phyloP scores from a whole-genome alignment of 2,113 vertebrate species.

The Antigone vipio region DNA sequence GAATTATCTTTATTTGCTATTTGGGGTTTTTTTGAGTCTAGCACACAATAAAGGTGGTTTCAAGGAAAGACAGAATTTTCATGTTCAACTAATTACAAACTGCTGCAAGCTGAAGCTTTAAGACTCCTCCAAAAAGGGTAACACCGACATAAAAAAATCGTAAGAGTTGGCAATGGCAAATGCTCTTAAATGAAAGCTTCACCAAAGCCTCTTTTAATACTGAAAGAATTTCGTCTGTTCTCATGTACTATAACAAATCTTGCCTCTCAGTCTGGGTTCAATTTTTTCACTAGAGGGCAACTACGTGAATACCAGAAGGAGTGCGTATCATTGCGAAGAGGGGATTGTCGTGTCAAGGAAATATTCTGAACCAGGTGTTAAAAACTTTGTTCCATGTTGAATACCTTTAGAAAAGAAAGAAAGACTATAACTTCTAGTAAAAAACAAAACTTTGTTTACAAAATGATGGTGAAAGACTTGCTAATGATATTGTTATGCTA shows the following conservation, averaged over 20 bases:
- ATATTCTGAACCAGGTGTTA: not conserved
- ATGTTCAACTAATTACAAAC: not conserved
- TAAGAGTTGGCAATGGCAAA: not conserved
- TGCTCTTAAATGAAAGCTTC: not conserved
- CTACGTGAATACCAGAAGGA: not conserved
- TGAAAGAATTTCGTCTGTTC: not conserved
- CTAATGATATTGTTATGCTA: not conserved
- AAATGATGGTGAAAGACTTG: not conserved
- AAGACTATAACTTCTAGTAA: not conserved
- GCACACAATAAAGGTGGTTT: not conserved
- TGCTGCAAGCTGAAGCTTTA: not conserved
- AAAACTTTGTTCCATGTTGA: not conserved
- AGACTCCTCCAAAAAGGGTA: not conserved
- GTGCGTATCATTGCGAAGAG: fast-evolving
- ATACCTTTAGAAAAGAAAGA: not conserved
- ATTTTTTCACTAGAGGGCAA: not conserved
- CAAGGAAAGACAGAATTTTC: not conserved
- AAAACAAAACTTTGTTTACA: not conserved
- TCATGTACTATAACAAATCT: not conserved
- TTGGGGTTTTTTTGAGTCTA: not conserved
- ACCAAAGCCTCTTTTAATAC: not conserved
- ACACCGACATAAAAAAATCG: not conserved
- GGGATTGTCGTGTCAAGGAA: not conserved
- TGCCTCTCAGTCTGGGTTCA: not conserved
- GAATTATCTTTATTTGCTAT: not conserved